These are phyloP conservation scores for Myotis brandtii DNA, from an alignment of 2,113 vertebrate species.

Conservation along the genomic window DNA sequence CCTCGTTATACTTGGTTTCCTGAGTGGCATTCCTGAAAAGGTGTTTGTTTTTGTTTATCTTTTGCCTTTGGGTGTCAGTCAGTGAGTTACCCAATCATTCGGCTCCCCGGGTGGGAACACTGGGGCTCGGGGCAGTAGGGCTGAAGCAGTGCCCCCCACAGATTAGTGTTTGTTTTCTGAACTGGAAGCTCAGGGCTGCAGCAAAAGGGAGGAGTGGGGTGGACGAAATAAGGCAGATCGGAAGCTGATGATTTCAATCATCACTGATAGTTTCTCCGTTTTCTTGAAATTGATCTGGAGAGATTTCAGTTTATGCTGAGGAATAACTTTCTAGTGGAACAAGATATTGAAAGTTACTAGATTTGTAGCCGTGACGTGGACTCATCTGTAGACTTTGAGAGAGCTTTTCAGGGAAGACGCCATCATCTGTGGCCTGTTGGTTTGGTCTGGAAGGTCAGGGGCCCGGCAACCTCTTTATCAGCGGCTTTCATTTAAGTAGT, in stretches of 20 bases:
- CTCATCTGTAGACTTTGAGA: neutral
- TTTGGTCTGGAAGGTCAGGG: neutral
- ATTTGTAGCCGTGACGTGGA: neutral
- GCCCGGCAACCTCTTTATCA: neutral
- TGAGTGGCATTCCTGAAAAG: conserved; percentile 33
- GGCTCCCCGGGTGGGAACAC: neutral
- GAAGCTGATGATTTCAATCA: neutral
- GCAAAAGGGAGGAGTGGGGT: neutral
- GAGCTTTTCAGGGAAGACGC: neutral
- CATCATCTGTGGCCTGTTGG: neutral
- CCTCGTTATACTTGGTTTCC: neutral
- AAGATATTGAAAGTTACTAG: neutral
- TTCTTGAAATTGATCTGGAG: neutral
- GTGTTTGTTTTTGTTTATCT: conserved; percentile 3
- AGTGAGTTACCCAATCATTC: neutral
- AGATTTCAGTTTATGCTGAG: neutral
- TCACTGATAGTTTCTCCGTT: neutral
- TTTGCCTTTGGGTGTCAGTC: neutral
- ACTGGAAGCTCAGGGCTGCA: neutral
- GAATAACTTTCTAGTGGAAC: neutral
- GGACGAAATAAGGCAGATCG: neutral
- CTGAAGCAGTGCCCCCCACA: neutral
- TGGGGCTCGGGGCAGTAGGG: neutral
- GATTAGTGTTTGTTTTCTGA: neutral
- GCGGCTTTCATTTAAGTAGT: neutral